phyloP scores from a whole-genome alignment of 2,113 vertebrate genomes.

The Cromileptes altivelis region DNA sequence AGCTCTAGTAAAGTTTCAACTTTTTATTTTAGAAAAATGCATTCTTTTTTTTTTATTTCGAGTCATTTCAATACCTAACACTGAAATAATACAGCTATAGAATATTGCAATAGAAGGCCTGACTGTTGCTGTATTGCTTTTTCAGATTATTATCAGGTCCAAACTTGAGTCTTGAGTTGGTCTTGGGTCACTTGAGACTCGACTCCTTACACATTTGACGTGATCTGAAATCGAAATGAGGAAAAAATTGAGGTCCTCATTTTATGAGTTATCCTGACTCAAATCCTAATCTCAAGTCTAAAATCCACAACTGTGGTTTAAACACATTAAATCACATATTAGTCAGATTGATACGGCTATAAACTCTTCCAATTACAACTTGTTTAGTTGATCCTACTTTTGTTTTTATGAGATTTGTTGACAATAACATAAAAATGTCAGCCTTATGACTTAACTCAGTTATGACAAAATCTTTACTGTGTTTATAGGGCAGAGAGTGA shows the following conservation, averaged over 20 bases:
- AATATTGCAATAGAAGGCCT: neutral
- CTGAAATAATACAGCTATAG: neutral
- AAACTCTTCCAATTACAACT: no score
- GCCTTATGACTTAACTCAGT: neutral
- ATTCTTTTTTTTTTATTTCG: no score
- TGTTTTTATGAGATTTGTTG: neutral
- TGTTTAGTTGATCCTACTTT: neutral
- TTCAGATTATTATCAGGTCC: neutral
- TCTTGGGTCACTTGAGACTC: neutral
- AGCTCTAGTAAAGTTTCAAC: no score
- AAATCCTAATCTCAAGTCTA: no score
- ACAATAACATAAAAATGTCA: neutral
- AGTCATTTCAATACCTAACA: neutral
- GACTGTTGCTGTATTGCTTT: neutral
- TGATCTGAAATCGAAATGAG: no score
- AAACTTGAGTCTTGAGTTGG: neutral
- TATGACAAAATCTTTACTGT: neutral
- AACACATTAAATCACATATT: neutral
- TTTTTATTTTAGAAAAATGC: no score
- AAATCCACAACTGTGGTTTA: neutral
- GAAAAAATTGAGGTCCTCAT: no score
- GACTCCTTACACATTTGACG: neutral
- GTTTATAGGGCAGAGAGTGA: no score
- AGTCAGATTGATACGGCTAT: neutral
- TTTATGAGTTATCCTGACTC: no score